phyloP scores from a whole-genome alignment of 30 jellyfish, hydroid and myxozoan species.

The Pelagia noctiluca region DNA sequence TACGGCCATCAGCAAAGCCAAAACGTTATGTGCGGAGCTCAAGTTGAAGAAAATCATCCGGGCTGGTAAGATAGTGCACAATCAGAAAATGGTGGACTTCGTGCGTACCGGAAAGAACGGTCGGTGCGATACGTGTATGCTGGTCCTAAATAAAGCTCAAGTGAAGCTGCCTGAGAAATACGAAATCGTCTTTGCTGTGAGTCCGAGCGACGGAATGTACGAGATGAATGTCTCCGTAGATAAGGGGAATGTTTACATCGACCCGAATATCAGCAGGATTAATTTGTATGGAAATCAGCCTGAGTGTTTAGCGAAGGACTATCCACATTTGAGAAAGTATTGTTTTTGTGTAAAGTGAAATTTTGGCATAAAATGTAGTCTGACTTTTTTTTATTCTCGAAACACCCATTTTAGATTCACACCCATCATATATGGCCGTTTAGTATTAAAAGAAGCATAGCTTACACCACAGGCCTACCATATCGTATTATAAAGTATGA shows the following conservation, averaged over 20 bases:
- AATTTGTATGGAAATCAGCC: slow-evolving; percentile 82
- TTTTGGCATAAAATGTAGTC: too few species aligned
- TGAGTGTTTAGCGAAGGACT: slow-evolving; percentile 60
- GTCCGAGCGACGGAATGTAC: slow-evolving; percentile 58
- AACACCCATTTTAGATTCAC: too few species aligned
- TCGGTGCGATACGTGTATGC: slow-evolving; percentile 46
- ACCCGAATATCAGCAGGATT: slow-evolving; percentile 68
- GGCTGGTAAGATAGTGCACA: slow-evolving; percentile 50
- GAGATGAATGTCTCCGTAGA: slow-evolving; percentile 35
- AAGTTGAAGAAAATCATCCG: slow-evolving; percentile 13
- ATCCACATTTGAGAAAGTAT: slow-evolving; percentile 73
- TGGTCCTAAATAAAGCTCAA: background rate
- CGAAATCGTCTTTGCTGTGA: slow-evolving; percentile 43
- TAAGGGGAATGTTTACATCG: slow-evolving; percentile 19
- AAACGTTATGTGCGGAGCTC: slow-evolving; percentile 25
- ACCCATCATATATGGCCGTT: too few species aligned
- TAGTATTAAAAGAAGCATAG: too few species aligned
- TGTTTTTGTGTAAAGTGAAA: too few species aligned
- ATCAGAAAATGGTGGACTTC: slow-evolving; percentile 27
- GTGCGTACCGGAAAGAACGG: slow-evolving; percentile 18
- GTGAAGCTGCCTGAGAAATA: background rate
- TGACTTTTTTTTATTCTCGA: too few species aligned
- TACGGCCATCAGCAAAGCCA: background rate
- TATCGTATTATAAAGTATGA: too few species aligned
- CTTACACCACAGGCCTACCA: too few species aligned